Percentiles rank a stretch among this genome's conserved stretches.
Conservation (phyloP, 2,113 vertebrate species). For the Ibidorhyncha struthersii region DNA sequence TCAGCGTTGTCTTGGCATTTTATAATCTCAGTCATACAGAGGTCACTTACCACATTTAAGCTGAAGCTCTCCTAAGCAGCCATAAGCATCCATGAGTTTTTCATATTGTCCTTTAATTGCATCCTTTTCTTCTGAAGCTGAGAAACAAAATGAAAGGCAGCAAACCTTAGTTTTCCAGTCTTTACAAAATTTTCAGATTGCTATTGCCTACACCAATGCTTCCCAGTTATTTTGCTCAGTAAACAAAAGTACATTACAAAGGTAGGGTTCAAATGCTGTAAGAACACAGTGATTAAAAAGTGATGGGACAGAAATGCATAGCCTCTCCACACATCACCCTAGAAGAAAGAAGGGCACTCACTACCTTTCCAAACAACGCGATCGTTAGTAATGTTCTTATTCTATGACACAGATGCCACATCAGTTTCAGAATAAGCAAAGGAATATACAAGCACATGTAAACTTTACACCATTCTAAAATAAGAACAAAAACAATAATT, state of each 20-base stretch:
- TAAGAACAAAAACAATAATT: neutral
- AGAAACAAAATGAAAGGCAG: conserved; percentile 22
- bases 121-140: conserved; percentile 82
- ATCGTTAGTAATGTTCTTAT: no score
- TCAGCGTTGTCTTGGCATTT: neutral
- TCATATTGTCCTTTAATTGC: conserved; percentile 79
- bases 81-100: conserved; percentile 77
- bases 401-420: neutral
- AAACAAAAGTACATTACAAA: neutral
- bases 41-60: conserved; percentile 75
- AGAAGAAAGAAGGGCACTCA: neutral
- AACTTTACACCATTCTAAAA: neutral
- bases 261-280: neutral
- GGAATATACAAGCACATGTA: neutral
- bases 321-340: neutral
- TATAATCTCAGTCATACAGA: neutral
- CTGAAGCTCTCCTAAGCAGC: conserved; percentile 80
- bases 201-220: neutral
- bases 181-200: neutral
- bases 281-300: neutral
- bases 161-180: neutral
- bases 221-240: neutral
- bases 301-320: neutral
- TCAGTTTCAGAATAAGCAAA: neutral
- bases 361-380: neutral